Percentiles rank a stretch among this genome's conserved stretches.
phyloP scores from a whole-genome alignment of 2,888 invertebrate genomes.

The Chrysolina americana region DNA sequence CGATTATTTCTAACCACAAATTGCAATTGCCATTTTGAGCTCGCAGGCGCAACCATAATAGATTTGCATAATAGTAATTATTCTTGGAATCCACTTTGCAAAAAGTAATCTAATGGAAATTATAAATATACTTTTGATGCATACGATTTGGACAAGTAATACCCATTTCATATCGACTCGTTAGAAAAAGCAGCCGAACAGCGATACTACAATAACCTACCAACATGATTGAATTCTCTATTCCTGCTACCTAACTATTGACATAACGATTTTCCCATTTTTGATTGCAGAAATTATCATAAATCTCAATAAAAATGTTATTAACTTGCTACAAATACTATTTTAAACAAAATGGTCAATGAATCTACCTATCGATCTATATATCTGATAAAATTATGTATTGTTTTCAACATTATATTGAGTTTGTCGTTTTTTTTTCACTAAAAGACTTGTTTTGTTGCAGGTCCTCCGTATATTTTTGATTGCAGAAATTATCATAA shows the following conservation, averaged over 20 bases:
- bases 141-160: too few species aligned
- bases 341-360: background rate
- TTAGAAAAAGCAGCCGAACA: too few species aligned
- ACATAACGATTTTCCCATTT: too few species aligned
- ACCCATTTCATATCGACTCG: too few species aligned
- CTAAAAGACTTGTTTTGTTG: slow-evolving; percentile 54
- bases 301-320: background rate
- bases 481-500: background rate
- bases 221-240: too few species aligned
- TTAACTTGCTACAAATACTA: background rate
- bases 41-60: background rate
- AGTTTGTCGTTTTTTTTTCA: background rate
- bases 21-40: slow-evolving; percentile 5
- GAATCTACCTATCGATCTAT: background rate
- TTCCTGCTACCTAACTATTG: too few species aligned
- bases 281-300: background rate
- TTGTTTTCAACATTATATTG: background rate
- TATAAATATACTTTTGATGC: too few species aligned
- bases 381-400: too few species aligned
- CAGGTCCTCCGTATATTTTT: slow-evolving; percentile 63
- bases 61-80: background rate
- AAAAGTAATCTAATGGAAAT: too few species aligned
- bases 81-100: too few species aligned
- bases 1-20: background rate
- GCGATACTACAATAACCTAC: too few species aligned